Percentiles rank a stretch among this genome's conserved stretches.
Conservation (phyloP, 2,888 invertebrate genomes). For the Lepidocyrtinus sp. region DNA sequence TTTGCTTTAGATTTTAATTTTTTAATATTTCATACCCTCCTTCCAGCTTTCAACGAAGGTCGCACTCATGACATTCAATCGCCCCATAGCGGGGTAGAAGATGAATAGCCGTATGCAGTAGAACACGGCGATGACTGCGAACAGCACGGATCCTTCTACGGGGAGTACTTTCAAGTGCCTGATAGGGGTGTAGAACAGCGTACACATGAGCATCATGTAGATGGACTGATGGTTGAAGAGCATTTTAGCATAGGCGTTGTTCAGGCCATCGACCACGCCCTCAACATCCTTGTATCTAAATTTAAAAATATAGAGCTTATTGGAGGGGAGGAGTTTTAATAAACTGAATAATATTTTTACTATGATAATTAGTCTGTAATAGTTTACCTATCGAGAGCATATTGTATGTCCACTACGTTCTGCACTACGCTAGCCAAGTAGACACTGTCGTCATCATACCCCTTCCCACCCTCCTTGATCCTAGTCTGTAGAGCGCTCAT, state of each 20-base stretch:
- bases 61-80: constrained; percentile 61
- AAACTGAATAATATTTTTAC: too few relatives aligned
- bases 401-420: constrained; percentile 69
- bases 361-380: too few relatives aligned
- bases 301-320: background rate
- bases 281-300: constrained; percentile 69
- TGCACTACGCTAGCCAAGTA: constrained; percentile 69
- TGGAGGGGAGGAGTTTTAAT: too few relatives aligned
- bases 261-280: constrained; percentile 67
- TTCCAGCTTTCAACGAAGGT: constrained; percentile 68
- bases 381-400: constrained; percentile 65
- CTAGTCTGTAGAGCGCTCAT: constrained; percentile 54
- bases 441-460: constrained; percentile 66
- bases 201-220: constrained; percentile 69
- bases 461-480: constrained; percentile 55
- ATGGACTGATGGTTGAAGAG: constrained; percentile 67
- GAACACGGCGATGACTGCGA: constrained; percentile 64
- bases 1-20: background rate
- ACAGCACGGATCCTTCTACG: constrained; percentile 60
- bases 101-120: constrained; percentile 68
- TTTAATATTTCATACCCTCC: constrained; percentile 55
- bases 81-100: constrained; percentile 68
- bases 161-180: constrained; percentile 64
- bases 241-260: constrained; percentile 66
- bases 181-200: constrained; percentile 69